phyloP scores from a whole-genome alignment of 2,113 vertebrate species.

The Nyctibius bracteatus region DNA sequence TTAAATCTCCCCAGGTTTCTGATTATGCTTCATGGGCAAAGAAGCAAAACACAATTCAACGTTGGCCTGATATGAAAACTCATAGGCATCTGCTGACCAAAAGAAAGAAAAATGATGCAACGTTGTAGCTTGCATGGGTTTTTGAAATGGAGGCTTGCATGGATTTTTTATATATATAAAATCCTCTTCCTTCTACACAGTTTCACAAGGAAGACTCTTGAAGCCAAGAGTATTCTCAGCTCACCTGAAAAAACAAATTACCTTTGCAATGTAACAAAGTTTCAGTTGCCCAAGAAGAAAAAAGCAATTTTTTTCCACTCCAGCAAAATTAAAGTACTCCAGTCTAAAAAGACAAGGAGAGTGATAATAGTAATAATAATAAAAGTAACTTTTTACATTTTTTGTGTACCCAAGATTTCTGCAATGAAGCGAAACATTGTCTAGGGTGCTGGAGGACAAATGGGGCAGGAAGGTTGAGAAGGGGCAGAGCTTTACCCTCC shows the following conservation, averaged over 20 bases:
- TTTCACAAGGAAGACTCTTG: not conserved
- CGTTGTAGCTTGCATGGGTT: not conserved
- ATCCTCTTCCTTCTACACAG: not conserved
- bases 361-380: not conserved
- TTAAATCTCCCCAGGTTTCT: not conserved
- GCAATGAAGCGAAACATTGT: not conserved
- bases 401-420: not conserved
- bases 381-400: not conserved
- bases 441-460: not conserved
- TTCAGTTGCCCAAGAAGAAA: not conserved
- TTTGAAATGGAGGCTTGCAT: conserved; percentile 1
- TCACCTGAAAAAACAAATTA: not conserved
- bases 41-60: conserved; percentile 28
- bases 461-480: not conserved
- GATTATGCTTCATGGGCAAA: not conserved
- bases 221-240: not conserved
- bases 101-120: not conserved
- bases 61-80: conserved; percentile 19
- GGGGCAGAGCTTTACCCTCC: not conserved
- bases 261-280: not conserved
- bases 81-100: conserved; percentile 3
- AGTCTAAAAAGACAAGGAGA: not conserved
- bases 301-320: not conserved
- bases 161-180: not conserved
- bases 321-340: not conserved